Base-by-base conservation (phyloP, 2,797 vertebrate species). In the Sternotherus odoratus region DNA sequence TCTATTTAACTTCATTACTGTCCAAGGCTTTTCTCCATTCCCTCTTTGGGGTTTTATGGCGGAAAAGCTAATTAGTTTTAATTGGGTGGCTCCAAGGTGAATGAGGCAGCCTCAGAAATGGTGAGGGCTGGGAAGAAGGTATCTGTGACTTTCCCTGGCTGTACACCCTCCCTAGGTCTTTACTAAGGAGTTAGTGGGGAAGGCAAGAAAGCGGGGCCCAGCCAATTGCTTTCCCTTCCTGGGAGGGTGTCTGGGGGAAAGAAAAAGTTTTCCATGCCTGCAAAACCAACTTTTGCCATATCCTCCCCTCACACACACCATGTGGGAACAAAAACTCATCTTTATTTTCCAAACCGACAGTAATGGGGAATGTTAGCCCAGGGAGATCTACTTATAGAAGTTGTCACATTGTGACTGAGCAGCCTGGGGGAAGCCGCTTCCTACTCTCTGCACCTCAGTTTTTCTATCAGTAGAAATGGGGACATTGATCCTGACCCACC, bases 1-100 rank as follows among this genome's bases (percentile, higher is more conserved):
- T 97, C 97, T 98, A 96, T 97, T 98, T 98, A 97, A 98, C 96
- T 96, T 98, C 97, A 98, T 98, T 97, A 96, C 96, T 96, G 96
- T 97, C 97, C 97, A 95, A 97, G 95, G 96, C 96, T 95, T 96
- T 96, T 90, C 96, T 93, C 93, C 88, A 96, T 97, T 95, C 96
- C 93, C 89, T 97, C 93, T 90, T 94, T 85, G 87, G 96, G 94
- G 93, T 95, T 98, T 97, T 97, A 97, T 91, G 93, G 93, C 91
- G 86, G 94, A 95, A 96, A 97, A 97, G 96, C 97, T 98, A 98
- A 98, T 98, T 97, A 98, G 90, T 94, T 96, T 96, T 97, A 98
- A 98, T 97, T 98, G 97, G 97, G 93, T 91, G 95, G 97, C 97
- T 98, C 96, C 54, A 48, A 97, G 93, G 96, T 90, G 39, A 83